These are phyloP conservation scores for Melieria crassipennis DNA, from an alignment of 2,888 invertebrate genomes.

Conservation along the genomic window DNA sequence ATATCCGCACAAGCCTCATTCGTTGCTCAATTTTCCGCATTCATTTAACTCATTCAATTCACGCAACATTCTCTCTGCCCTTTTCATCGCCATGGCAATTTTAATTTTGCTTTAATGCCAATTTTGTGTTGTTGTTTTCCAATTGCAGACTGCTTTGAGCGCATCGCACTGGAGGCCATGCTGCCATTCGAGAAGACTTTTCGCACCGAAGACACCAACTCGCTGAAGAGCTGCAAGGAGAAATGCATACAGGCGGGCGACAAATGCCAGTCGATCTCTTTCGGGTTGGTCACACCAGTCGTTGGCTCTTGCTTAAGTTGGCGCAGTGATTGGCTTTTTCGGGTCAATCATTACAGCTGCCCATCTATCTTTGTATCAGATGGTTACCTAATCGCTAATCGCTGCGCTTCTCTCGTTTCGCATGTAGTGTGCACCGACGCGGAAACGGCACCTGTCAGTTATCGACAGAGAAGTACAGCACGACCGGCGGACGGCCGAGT, in stretches of 20 bases:
- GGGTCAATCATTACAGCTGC: conserved; percentile 27
- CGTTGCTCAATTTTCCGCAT: too few species aligned
- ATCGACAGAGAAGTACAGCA: conserved; percentile 66
- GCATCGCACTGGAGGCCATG: conserved; percentile 73
- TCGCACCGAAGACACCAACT: conserved; percentile 71
- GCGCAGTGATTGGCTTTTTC: not conserved
- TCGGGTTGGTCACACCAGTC: conserved; percentile 68
- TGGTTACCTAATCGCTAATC: conserved; percentile 1
- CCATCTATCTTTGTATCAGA: conserved; percentile 16
- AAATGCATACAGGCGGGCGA: conserved; percentile 72
- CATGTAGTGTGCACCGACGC: conserved; percentile 69
- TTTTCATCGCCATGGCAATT: too few species aligned
- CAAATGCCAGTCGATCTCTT: conserved; percentile 73
- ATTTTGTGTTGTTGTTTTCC: not conserved
- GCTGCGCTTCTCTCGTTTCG: conserved; percentile 7
- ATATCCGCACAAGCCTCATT: too few species aligned
- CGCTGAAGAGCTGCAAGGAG: conserved; percentile 71
- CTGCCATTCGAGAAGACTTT: conserved; percentile 71
- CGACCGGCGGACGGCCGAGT: conserved; percentile 67
- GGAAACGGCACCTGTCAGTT: conserved; percentile 73
- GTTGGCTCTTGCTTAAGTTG: too few species aligned
- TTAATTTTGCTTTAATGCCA: too few species aligned
- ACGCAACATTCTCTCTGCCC: too few species aligned
- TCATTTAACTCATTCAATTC: too few species aligned
- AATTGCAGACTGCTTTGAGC: conserved; percentile 72